Percentiles rank a stretch among this genome's conserved stretches.
Evolutionary conservation across 2,888 invertebrate species (phyloP).

Genomic region (Venusia cambrica): DNA sequence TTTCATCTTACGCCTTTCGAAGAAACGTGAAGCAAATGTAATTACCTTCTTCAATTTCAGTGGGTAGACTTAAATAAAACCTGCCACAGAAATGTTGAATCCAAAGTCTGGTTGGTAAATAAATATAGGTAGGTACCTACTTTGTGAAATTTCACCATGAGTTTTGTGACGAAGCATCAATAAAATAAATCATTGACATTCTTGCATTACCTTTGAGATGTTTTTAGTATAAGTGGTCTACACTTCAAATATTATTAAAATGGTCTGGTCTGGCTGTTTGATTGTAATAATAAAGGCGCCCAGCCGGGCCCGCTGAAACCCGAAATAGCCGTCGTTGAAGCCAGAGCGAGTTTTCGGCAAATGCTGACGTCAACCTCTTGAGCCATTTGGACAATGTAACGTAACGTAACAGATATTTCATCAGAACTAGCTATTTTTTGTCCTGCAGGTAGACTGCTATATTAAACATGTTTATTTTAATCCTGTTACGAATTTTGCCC

Average conservation of each 20-base stretch:
- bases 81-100: constrained; percentile 20
- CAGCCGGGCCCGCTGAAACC: constrained; percentile 48
- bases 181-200: constrained; percentile 3
- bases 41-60: constrained; percentile 11
- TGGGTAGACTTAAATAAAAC: constrained; percentile 29
- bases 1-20: constrained; percentile 29
- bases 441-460: constrained; percentile 20
- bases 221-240: constrained; percentile 25
- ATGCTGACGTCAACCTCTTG: constrained; percentile 58
- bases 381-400: constrained; percentile 62
- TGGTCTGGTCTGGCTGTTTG: constrained; percentile 59
- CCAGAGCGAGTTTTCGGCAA: constrained; percentile 56
- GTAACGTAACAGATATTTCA: constrained; percentile 44
- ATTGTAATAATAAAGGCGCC: constrained; percentile 57
- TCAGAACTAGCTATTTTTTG: constrained; percentile 23
- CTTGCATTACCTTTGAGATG: constrained; percentile 16
- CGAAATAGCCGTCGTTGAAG: constrained; percentile 54
- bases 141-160: constrained; percentile 1
- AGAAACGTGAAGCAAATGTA: constrained; percentile 13
- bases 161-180: constrained; percentile 3
- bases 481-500: neutral
- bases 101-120: too few relatives aligned
- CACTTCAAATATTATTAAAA: constrained; percentile 57
- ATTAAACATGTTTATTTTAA: too few relatives aligned
- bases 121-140: too few relatives aligned